A percentile compares a stretch with the other conserved stretches of the same genome.
These are phyloP conservation scores for Goniozus legneri DNA, from an alignment of 1,140 invertebrate genomes.

Conservation along the genomic window DNA sequence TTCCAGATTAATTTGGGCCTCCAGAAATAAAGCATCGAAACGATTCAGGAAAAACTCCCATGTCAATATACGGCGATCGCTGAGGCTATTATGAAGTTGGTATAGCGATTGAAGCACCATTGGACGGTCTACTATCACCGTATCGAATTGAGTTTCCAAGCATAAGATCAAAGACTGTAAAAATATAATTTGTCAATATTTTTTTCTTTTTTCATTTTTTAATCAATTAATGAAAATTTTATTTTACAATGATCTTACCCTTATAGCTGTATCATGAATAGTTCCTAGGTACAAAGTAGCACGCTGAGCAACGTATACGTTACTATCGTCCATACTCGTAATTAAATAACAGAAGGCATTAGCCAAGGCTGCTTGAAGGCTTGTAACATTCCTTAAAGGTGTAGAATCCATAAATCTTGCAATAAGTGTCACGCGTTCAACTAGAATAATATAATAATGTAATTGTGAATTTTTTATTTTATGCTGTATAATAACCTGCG, in stretches of 20 bases:
- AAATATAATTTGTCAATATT: constrained; percentile 17
- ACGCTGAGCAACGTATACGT: constrained; percentile 90
- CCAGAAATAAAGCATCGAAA: constrained; percentile 93
- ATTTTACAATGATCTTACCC: constrained; percentile 58
- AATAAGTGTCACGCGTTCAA: constrained; percentile 89
- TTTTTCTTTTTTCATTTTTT: constrained; percentile 2
- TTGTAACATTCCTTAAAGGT: constrained; percentile 76
- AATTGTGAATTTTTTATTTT: background rate
- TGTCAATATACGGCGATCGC: constrained; percentile 83
- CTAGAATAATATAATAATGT: constrained; percentile 49
- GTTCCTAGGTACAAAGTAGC: constrained; percentile 91
- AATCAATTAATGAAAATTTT: background rate
- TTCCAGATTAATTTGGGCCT: constrained; percentile 88
- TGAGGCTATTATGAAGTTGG: constrained; percentile 89
- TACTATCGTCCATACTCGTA: constrained; percentile 92
- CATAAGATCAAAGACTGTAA: constrained; percentile 78
- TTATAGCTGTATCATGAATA: constrained; percentile 82
- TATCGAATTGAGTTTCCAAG: constrained; percentile 88
- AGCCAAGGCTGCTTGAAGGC: constrained; percentile 89
- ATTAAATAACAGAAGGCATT: constrained; percentile 97
- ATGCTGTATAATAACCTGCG: constrained; percentile 61
- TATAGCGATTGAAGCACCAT: constrained; percentile 96
- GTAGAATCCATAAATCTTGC: constrained; percentile 90
- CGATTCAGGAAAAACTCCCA: constrained; percentile 99
- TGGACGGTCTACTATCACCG: constrained; percentile 92